Base-by-base conservation (phyloP, 2,797 vertebrate genomes). In the Dicrostonyx torquatus region DNA sequence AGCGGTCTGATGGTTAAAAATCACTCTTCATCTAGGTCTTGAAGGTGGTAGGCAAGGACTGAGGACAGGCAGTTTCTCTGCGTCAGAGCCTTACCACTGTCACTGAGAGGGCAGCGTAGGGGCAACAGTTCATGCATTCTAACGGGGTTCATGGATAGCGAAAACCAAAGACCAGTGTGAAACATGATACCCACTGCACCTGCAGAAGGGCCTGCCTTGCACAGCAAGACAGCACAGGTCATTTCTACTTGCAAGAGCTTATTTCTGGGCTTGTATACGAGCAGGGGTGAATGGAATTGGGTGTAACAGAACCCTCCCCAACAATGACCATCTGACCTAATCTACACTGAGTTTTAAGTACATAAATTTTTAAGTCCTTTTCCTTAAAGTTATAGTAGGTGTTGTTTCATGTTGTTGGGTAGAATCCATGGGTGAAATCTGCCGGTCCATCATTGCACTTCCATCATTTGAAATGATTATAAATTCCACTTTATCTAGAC, bases 341-440 rank as follows among this genome's bases (percentile, higher is more conserved):
- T 48, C 73, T 7, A 77, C 70, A 72, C 6, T 70, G 66, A 82
- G 10, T 1, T 60, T 48, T 76, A 79, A n/a, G 6, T 31, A 31
- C 70, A 34, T 66, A 7, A 18, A 8, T 91, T 79, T 96, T 87
- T 29, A 91, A 24, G 6, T 62, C 20, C 87, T 34, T 26, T 60
- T 92, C 7, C 12, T 40, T 83, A 86, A 83, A 94, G 85, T 79
- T 82, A 50, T 17, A 45, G 29, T 6, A 15, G n/a, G 26, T 86
- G 6, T 91, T 29, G 68, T 34, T 93, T 93, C 37, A 53, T 64
- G 13, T 75, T 90, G 29, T 93, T 88, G 37, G 93, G 50, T 75
- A 31, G 53, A 77, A 90, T 24, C 34, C 29, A 45, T n/a, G 48
- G 50, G 55, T 73, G 85, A 73, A 93, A 43, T 0, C 18, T 73